Conservation (phyloP, 2,888 invertebrate species). For the Diarsia rubi region DNA sequence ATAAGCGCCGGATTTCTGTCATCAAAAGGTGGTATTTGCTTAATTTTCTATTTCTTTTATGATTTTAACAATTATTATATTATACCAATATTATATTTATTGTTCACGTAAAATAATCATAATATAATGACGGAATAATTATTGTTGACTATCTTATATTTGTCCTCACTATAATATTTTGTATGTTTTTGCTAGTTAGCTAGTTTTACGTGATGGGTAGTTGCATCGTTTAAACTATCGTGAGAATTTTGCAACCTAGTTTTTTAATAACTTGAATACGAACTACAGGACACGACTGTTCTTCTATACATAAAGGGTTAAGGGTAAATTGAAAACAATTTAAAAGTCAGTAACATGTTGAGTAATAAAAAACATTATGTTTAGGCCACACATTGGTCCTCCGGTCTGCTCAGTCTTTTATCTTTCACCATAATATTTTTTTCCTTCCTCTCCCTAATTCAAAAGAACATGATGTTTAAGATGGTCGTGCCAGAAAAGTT, state of each 20-base stretch:
- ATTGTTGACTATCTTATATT: too few relatives aligned
- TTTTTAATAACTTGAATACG: not conserved
- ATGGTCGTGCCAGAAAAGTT: conserved; percentile 71
- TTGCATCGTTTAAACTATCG: not conserved
- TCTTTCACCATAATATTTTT: not conserved
- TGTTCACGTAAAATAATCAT: too few relatives aligned
- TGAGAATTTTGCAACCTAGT: not conserved
- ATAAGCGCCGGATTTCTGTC: too few relatives aligned
- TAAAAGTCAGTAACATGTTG: not conserved
- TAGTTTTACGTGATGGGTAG: not conserved
- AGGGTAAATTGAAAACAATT: not conserved
- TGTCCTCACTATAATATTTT: too few relatives aligned
- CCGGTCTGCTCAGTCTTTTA: not conserved
- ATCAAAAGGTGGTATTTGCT: too few relatives aligned
- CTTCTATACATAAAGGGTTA: not conserved
- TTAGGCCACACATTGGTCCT: not conserved
- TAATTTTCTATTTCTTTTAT: too few relatives aligned
- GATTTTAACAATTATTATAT: too few relatives aligned
- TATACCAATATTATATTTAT: too few relatives aligned
- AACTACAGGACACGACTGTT: not conserved
- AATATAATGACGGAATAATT: too few relatives aligned
- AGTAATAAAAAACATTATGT: not conserved
- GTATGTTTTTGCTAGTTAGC: not conserved
- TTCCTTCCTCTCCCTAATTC: conserved; percentile 3
- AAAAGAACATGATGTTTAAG: conserved; percentile 61